Base-by-base conservation (phyloP, 2,888 invertebrate genomes). In the Pristionchus japonicus region DNA sequence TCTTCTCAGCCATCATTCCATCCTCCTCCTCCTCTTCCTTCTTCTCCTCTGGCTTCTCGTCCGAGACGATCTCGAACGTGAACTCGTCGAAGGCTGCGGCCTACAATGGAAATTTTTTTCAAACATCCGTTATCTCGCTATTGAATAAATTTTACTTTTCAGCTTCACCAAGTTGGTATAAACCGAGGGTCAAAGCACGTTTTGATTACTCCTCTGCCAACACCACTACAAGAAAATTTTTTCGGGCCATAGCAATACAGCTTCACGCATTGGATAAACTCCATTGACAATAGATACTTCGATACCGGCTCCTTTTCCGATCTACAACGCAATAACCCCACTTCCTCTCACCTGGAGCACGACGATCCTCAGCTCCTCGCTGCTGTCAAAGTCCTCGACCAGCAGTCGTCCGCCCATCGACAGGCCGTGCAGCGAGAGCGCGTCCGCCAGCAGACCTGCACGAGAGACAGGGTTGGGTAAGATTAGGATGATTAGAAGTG, bases 311-410 rank as follows among this genome's bases (percentile, higher is more conserved):
- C n/a, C n/a, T n/a, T n/a, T n/a, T n/a, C n/a, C n/a, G n/a, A n/a
- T n/a, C n/a, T n/a, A n/a, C n/a, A n/a, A n/a, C n/a, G n/a, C n/a
- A n/a, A n/a, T n/a, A n/a, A n/a, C 20, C 57, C 57, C 57, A 31
- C 70, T 34, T 23, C 57, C 31, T n/a, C 86, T 43, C 70, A 86
- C 86, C 64, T 86, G 86, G 7, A 87, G 57, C 15, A 87, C 37
- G 77, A 87, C 80, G 77, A 87, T 13, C 40, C 74, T 34, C 37
- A 87, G 9, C 61, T 87, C 77, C 17, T 20, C 80, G 1, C 61
- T 57, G 40, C 31, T 37, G 23, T 70, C 87, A 23, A 87, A 87
- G 77, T 87, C 87, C 57, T 87, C 87, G 37, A 87, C 87, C 3
- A 52, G 15, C 6, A 87, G 87, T 4, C 87, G 49, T 6, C 87